Base-by-base conservation (phyloP, 2,888 invertebrate species). In the Callyntrura sp. region DNA sequence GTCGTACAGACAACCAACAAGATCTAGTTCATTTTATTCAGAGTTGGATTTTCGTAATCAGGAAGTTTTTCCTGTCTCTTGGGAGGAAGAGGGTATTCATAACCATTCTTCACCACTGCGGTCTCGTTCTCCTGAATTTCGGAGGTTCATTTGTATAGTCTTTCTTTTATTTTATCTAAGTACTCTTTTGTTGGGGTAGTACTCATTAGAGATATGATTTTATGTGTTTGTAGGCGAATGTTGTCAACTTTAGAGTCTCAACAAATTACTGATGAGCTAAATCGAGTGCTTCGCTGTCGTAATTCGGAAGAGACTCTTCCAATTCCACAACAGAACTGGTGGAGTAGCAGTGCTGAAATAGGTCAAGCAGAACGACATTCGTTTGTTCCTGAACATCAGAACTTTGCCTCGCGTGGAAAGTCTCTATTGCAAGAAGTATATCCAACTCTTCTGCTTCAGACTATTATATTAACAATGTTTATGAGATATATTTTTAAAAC, bases 251-350 rank as follows among this genome's bases (percentile, higher is more conserved):
- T 85, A 0, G 90, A 90, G 51, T 85, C 90, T 70, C 90, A 90
- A 51, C 90, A 90, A 85, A 85, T 90, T 35, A 85, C 90, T 35
- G 90, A 90, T n/a, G 90, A 90, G 45, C 35, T 90, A n/a, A 90
- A 70, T 25, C n/a, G 90, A 45, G 70, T 85, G 5, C 73, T 84
- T 9, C 51, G 90, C 0, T 82, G 78, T n/a, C 78, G 89, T 14
- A 85, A 65, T 11, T 20, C 73, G 6, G 90, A 90, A 0, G 90
- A 90, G n/a, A 20, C 90, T 17, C 28, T 85, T 14, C 84, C 89
- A 1, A 43, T 76, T n/a, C 23, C 48, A 0, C 89, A 89, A 25
- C 82, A 25, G 43, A 84, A 85, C n/a, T 90, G 90, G 90, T 90
- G 85, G 85, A 62, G 90, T 14, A 90, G 89, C 14, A 68, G 65